Percentiles rank a stretch among this genome's conserved stretches.
phyloP scores from a whole-genome alignment of 2,113 vertebrate species.

The Nerophis lumbriciformis region DNA sequence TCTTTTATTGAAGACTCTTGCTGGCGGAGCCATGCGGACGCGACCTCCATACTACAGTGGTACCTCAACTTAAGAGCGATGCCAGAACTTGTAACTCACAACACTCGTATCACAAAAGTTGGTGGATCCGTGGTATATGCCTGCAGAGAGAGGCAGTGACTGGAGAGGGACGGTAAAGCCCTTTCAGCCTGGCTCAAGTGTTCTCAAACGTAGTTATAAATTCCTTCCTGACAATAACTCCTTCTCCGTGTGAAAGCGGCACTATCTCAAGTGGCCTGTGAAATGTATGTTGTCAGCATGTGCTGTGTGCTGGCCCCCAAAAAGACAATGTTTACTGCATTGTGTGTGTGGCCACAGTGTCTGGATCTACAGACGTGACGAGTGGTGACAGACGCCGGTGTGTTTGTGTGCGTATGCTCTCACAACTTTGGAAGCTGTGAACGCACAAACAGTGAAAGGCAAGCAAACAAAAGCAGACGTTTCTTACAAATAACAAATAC shows the following conservation, averaged over 20 bases:
- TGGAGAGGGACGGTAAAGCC: background rate
- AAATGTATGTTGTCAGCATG: constrained; percentile 37
- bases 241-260: constrained; percentile 24
- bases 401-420: constrained; percentile 3
- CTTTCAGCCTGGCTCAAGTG: constrained; percentile 39
- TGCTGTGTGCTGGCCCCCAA: constrained; percentile 24
- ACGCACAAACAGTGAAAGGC: constrained; percentile 1
- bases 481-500: constrained; percentile 1
- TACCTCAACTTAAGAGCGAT: no score
- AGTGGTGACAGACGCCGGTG: background rate
- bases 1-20: no score
- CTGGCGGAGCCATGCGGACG: no score
- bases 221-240: constrained; percentile 44
- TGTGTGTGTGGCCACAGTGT: constrained; percentile 19
- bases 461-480: constrained; percentile 9
- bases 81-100: no score
- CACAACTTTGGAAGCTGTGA: constrained; percentile 3
- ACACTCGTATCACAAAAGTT: no score
- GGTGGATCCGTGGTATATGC: background rate
- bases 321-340: constrained; percentile 23
- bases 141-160: background rate
- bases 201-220: constrained; percentile 44
- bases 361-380: constrained; percentile 12
- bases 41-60: no score
- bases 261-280: constrained; percentile 39